Percentiles rank a stretch among this genome's conserved stretches.
These are phyloP conservation scores for Macroglossus sobrinus DNA, from an alignment of 2,113 vertebrate genomes.

Conservation along the genomic window DNA sequence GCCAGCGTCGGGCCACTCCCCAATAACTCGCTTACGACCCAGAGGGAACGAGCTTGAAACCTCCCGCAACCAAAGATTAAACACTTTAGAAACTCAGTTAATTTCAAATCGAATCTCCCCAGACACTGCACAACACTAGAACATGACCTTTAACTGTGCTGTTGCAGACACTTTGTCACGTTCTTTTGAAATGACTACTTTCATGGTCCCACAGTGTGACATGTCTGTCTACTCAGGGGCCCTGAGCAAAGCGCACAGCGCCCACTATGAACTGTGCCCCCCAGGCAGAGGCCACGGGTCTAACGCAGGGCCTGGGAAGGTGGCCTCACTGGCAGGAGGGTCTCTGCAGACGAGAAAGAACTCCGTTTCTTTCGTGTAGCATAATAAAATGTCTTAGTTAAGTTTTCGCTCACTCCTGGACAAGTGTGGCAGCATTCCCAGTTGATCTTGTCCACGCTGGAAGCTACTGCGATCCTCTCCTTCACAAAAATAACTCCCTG, in stretches of 20 bases:
- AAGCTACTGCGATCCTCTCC: background rate
- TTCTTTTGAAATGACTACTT: background rate
- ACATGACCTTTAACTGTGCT: background rate
- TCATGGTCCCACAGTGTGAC: background rate
- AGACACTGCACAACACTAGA: background rate
- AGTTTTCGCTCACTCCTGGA: constrained; percentile 36
- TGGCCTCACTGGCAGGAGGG: background rate
- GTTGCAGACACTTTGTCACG: background rate
- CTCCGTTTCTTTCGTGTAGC: background rate
- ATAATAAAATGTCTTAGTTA: constrained; percentile 46
- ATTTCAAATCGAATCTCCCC: constrained; percentile 6
- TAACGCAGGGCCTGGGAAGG: background rate
- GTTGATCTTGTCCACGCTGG: background rate
- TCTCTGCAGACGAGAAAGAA: background rate
- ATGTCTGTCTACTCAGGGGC: background rate
- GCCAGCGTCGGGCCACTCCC: background rate
- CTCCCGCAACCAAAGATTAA: background rate
- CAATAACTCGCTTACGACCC: background rate
- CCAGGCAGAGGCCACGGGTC: background rate
- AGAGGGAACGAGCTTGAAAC: background rate
- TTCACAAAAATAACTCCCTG: constrained; percentile 13
- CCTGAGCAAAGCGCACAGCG: background rate
- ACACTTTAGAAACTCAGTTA: constrained; percentile 17
- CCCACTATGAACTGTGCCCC: background rate
- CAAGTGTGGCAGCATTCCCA: constrained; percentile 17